Conservation (phyloP, 2,888 invertebrate genomes). For the Lithosia quadra region DNA sequence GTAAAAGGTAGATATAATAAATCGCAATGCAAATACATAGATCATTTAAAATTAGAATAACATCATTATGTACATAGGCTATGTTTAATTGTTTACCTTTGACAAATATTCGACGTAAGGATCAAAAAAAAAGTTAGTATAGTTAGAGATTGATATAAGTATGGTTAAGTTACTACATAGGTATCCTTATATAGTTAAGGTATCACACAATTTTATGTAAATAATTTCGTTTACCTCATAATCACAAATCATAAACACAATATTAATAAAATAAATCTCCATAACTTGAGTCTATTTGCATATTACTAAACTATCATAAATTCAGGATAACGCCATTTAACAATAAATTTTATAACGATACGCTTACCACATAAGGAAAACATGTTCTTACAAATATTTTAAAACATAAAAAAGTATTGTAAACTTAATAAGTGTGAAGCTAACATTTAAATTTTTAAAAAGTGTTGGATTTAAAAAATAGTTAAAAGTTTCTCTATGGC, state of each 20-base stretch:
- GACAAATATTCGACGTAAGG: background rate
- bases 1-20: conserved; percentile 8
- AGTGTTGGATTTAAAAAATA: background rate
- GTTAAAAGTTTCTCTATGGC: conserved; percentile 8
- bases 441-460: conserved; percentile 7
- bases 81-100: background rate
- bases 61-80: background rate
- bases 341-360: conserved; percentile 13
- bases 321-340: conserved; percentile 4
- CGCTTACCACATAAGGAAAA: conserved; percentile 12
- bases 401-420: background rate
- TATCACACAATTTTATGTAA: background rate
- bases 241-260: background rate
- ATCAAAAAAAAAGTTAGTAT: background rate
- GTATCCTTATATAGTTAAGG: background rate
- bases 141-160: background rate
- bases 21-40: conserved; percentile 17
- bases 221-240: background rate
- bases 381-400: conserved; percentile 3
- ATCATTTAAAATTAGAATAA: background rate
- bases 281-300: background rate
- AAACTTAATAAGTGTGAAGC: background rate
- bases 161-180: background rate
- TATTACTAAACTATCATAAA: conserved; percentile 2
- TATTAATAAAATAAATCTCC: too few relatives aligned